A percentile compares a stretch with the other conserved stretches of the same genome.
These are phyloP conservation scores for Nasonia oneida DNA, from an alignment of 2,888 invertebrate species.

Conservation along the genomic window DNA sequence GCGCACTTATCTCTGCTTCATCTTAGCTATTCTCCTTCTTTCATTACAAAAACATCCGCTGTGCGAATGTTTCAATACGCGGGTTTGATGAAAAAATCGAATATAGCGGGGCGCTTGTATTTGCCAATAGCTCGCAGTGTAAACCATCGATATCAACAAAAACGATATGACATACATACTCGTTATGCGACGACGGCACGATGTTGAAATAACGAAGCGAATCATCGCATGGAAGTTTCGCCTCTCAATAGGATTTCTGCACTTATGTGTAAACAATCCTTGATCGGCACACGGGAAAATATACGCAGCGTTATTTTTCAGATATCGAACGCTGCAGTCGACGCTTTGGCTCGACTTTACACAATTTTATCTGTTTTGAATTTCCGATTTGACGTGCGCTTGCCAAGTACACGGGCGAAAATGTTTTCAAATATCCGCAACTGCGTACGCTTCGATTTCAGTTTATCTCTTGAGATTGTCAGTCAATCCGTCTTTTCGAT, in stretches of 20 bases:
- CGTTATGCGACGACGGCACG: no score
- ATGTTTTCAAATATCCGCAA: neutral
- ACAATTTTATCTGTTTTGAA: neutral
- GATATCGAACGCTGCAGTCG: neutral
- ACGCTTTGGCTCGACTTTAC: no score
- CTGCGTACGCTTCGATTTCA: no score
- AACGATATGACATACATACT: no score
- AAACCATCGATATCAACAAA: no score
- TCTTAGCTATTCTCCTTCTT: neutral
- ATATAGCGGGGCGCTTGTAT: no score
- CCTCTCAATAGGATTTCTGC: neutral
- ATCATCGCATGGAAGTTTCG: neutral
- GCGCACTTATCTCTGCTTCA: slow-evolving; percentile 2
- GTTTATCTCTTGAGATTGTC: no score
- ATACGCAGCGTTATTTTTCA: neutral
- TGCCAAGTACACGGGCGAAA: neutral
- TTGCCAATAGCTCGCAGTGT: no score
- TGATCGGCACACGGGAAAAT: neutral
- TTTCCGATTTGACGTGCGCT: neutral
- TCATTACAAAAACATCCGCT: neutral
- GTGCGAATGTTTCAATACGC: neutral
- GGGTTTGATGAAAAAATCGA: neutral
- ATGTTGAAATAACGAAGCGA: no score
- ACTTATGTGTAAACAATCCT: neutral
- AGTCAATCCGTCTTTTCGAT: no score